Percentiles rank a stretch among this genome's conserved stretches.
Conservation (phyloP, 2,113 vertebrate species). For the Ancistrus triradiatus region DNA sequence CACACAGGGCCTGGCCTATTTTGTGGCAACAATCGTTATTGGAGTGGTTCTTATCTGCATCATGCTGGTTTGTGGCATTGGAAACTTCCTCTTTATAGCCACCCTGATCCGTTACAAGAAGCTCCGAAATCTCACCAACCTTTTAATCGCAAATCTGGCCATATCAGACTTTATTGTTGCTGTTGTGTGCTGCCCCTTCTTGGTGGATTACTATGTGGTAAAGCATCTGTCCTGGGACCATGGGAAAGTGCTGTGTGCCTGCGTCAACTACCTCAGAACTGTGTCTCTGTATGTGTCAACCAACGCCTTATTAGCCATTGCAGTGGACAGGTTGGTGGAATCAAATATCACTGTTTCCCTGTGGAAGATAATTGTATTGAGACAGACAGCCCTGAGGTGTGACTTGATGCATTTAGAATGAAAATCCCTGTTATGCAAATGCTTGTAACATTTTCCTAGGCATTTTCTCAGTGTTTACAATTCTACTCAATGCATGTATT, state of each 20-base stretch:
- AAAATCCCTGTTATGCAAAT: background rate
- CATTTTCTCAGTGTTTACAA: slow-evolving; percentile 56
- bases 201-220: slow-evolving; percentile 96
- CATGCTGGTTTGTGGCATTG: slow-evolving; percentile 82
- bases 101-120: slow-evolving; percentile 88
- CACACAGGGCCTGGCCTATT: slow-evolving; percentile 87
- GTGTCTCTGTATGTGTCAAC: slow-evolving; percentile 94
- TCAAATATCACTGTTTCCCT: slow-evolving; percentile 71
- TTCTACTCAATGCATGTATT: too few species aligned
- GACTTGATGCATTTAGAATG: slow-evolving; percentile 17
- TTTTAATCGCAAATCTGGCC: slow-evolving; percentile 93
- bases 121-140: slow-evolving; percentile 90
- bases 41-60: slow-evolving; percentile 86
- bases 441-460: slow-evolving; percentile 68
- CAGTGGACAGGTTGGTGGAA: slow-evolving; percentile 86
- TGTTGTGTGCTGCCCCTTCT: slow-evolving; percentile 91
- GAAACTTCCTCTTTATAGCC: slow-evolving; percentile 72
- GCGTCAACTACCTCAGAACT: slow-evolving; percentile 87
- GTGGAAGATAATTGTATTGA: slow-evolving; percentile 2
- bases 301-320: slow-evolving; percentile 91
- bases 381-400: slow-evolving; percentile 12
- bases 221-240: slow-evolving; percentile 92
- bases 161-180: slow-evolving; percentile 94
- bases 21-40: slow-evolving; percentile 84
- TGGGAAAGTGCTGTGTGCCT: slow-evolving; percentile 83